phyloP scores from a whole-genome alignment of 2,888 invertebrate species.

The Aphodius sticticus region DNA sequence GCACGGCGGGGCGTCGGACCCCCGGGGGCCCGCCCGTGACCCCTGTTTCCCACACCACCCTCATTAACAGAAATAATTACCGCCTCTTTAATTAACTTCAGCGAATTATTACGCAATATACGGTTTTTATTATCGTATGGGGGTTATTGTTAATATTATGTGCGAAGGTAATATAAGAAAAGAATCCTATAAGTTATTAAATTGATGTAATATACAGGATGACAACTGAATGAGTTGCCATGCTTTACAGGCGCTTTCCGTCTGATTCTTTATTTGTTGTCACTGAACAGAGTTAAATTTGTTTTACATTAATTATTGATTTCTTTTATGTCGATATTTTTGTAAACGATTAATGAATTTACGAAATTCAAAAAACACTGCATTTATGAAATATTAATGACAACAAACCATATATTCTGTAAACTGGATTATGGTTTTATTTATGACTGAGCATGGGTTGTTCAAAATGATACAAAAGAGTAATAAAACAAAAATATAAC shows the following conservation, averaged over 20 bases:
- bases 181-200: background rate
- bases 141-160: constrained; percentile 35
- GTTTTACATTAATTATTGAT: background rate
- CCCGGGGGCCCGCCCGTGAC: constrained; percentile 52
- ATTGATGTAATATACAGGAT: background rate
- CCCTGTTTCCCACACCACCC: constrained; percentile 56
- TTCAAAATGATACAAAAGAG: too few species aligned
- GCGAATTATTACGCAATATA: constrained; percentile 35
- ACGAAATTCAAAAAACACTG: background rate
- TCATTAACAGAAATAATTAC: constrained; percentile 59
- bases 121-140: constrained; percentile 30
- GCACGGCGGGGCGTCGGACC: constrained; percentile 53
- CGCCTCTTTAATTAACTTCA: constrained; percentile 43
- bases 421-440: too few species aligned
- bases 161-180: background rate
- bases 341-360: background rate
- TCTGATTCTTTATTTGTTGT: background rate
- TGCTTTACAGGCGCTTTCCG: too few species aligned
- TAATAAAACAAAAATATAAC: too few species aligned
- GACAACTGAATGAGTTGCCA: too few species aligned
- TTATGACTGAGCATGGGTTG: too few species aligned
- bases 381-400: too few species aligned
- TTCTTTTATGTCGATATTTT: background rate
- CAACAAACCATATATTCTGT: too few species aligned
- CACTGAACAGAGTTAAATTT: background rate